Percentiles rank a stretch among this genome's conserved stretches.
Conservation (phyloP, 2,113 vertebrate species). For the Lonchura striata region DNA sequence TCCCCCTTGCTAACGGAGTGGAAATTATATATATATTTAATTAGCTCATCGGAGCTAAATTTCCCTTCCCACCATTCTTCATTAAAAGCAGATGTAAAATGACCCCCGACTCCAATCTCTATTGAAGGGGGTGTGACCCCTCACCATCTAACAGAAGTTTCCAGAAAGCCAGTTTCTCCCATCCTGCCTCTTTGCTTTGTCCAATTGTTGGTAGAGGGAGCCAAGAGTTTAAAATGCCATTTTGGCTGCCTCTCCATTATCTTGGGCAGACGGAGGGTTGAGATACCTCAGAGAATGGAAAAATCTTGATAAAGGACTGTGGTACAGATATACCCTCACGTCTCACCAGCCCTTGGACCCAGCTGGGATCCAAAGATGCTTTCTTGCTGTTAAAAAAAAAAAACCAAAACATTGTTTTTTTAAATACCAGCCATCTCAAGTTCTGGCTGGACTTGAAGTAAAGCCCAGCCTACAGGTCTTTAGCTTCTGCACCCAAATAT, state of each 20-base stretch:
- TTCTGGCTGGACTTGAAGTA: background rate
- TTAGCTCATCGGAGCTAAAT: slow-evolving; percentile 61
- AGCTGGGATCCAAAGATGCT: background rate
- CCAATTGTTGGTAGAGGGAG: slow-evolving; percentile 45
- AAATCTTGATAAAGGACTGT: background rate
- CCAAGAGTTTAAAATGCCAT: slow-evolving; percentile 54
- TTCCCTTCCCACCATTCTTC: slow-evolving; percentile 65
- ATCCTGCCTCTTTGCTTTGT: slow-evolving; percentile 62
- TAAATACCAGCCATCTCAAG: background rate
- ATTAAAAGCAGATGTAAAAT: slow-evolving; percentile 58
- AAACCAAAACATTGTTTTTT: background rate
- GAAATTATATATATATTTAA: slow-evolving; percentile 72
- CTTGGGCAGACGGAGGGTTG: slow-evolving; percentile 33
- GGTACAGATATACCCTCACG: background rate
- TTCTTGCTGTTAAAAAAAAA: background rate
- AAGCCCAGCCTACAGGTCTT: background rate
- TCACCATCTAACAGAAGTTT: slow-evolving; percentile 28
- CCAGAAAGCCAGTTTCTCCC: slow-evolving; percentile 56
- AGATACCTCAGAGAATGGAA: slow-evolving; percentile 40
- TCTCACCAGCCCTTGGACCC: background rate
- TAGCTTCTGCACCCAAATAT: background rate
- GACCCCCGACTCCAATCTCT: slow-evolving; percentile 54
- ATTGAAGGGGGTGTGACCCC: slow-evolving; percentile 52
- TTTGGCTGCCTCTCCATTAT: slow-evolving; percentile 50
- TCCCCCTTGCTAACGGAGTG: slow-evolving; percentile 21